These are phyloP conservation scores for Sturmia bella DNA, from an alignment of 2,888 invertebrate species.

Conservation along the genomic window DNA sequence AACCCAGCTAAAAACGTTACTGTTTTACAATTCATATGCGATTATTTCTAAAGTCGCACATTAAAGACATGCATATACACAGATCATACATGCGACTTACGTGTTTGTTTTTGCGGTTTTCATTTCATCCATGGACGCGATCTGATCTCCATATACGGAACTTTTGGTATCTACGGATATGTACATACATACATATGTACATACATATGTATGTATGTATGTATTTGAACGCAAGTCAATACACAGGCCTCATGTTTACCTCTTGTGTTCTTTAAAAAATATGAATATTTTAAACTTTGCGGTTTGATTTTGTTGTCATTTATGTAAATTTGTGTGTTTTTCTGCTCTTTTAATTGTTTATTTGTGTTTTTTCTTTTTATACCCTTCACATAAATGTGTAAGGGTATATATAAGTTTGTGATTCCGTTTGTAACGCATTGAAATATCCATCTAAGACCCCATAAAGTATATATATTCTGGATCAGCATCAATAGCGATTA, in stretches of 20 bases:
- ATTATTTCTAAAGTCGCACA: slow-evolving; percentile 27
- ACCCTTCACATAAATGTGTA: too few relatives aligned
- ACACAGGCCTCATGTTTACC: slow-evolving; percentile 42
- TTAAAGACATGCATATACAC: neutral
- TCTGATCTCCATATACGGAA: slow-evolving; percentile 46
- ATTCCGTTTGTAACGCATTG: too few relatives aligned
- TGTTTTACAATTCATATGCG: slow-evolving; percentile 53
- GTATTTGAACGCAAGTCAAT: slow-evolving; percentile 47
- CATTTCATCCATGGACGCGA: slow-evolving; percentile 45
- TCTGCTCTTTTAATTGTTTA: slow-evolving; percentile 22
- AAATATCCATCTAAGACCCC: too few relatives aligned
- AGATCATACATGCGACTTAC: neutral
- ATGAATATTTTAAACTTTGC: slow-evolving; percentile 49
- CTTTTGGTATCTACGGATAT: slow-evolving; percentile 9
- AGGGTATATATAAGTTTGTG: too few relatives aligned
- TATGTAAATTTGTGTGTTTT: slow-evolving; percentile 56
- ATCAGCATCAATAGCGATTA: too few relatives aligned
- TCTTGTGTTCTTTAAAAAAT: slow-evolving; percentile 21
- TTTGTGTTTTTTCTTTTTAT: slow-evolving; percentile 37
- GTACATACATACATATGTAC: neutral
- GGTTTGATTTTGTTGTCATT: slow-evolving; percentile 55
- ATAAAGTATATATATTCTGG: too few relatives aligned
- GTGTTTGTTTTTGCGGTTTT: slow-evolving; percentile 58
- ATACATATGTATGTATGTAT: neutral
- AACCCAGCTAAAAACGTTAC: slow-evolving; percentile 50